These are phyloP conservation scores for Cettia cetti DNA, from an alignment of 2,113 vertebrate species.

Conservation along the genomic window DNA sequence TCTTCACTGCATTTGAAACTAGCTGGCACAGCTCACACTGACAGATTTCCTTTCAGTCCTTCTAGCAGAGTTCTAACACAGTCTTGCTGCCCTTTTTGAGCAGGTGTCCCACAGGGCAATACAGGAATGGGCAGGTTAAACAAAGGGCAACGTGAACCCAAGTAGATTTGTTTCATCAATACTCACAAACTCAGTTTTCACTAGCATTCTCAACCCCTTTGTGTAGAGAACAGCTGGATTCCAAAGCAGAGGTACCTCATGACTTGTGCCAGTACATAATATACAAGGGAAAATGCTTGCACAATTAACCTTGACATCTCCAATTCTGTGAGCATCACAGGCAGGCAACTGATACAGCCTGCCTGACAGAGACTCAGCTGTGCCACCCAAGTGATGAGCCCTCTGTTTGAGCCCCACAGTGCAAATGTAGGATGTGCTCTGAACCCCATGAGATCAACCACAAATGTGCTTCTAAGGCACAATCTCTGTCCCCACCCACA, in stretches of 20 bases:
- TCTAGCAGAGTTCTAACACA: background rate
- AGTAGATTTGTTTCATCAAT: background rate
- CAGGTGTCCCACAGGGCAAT: background rate
- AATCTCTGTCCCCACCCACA: background rate
- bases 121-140: background rate
- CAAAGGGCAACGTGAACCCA: background rate
- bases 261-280: background rate
- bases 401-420: background rate
- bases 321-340: background rate
- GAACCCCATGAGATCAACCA: background rate
- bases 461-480: rapidly evolving
- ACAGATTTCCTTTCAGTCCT: background rate
- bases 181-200: background rate
- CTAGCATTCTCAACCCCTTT: background rate
- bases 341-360: background rate
- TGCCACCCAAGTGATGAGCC: background rate
- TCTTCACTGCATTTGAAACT: background rate
- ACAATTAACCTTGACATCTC: background rate
- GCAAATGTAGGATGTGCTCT: background rate
- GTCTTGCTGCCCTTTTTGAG: background rate
- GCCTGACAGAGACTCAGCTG: background rate
- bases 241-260: background rate
- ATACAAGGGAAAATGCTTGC: background rate
- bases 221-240: background rate
- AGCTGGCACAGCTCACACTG: background rate